Evolutionary conservation across 1,140 invertebrate species (phyloP).

Genomic region (Aphelinus atriplicis): DNA sequence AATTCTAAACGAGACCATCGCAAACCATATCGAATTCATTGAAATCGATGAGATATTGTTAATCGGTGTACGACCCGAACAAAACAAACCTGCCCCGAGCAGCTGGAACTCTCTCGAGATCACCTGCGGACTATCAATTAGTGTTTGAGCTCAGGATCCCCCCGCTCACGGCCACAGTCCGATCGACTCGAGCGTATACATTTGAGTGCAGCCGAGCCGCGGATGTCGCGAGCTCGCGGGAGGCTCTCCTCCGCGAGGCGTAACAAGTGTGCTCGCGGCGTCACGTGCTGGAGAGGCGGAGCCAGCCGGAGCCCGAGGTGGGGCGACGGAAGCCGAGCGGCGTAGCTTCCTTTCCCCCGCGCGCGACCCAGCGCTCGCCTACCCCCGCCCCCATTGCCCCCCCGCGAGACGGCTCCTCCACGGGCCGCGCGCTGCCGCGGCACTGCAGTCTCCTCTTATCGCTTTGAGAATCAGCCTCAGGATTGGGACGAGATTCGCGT

Average conservation of each 20-base stretch:
- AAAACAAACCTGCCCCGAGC: no score
- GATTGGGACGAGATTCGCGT: neutral
- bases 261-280: conserved; percentile 66
- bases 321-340: conserved; percentile 52
- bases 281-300: conserved; percentile 62
- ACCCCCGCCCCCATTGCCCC: conserved; percentile 40
- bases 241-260: conserved; percentile 52
- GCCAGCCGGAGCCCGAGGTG: conserved; percentile 54
- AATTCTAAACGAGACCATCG: no score
- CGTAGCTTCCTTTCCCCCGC: conserved; percentile 46
- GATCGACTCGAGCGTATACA: neutral
- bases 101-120: no score
- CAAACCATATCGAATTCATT: no score
- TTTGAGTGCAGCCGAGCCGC: neutral
- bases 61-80: no score
- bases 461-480: no score
- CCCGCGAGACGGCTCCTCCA: conserved; percentile 21
- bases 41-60: no score
- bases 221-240: neutral
- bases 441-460: no score
- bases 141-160: no score
- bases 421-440: neutral
- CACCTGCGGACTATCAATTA: no score
- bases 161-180: neutral
- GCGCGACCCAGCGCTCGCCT: conserved; percentile 33